Percentiles rank a stretch among this genome's conserved stretches.
Evolutionary conservation across 2,888 invertebrate species (phyloP).

Genomic region (Uloborus plumipes): DNA sequence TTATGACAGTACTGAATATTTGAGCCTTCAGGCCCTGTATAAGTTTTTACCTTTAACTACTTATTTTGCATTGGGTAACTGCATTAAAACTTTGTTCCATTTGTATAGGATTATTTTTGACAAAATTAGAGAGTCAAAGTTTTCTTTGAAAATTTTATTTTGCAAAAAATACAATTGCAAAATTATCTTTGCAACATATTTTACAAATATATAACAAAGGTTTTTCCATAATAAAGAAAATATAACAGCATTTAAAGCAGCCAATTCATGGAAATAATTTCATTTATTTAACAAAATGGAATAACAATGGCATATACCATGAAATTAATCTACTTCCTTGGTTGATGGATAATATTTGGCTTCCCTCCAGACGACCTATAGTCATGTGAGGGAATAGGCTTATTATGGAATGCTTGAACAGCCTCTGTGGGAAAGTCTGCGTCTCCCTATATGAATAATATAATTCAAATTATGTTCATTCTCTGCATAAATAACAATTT

Average conservation of each 20-base stretch:
- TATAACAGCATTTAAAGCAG: conserved; percentile 8
- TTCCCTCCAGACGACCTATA: conserved; percentile 74
- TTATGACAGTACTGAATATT: no score
- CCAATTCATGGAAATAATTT: conserved; percentile 24
- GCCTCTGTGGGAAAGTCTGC: conserved; percentile 91
- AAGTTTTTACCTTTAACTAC: no score
- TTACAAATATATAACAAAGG: conserved; percentile 54
- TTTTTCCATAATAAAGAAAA: conserved; percentile 44
- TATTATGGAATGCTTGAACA: conserved; percentile 84
- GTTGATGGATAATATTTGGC: conserved; percentile 85
- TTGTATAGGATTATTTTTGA: no score
- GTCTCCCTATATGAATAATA: conserved; percentile 75
- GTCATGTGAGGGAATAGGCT: conserved; percentile 81
- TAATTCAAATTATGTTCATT: neutral
- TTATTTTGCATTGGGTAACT: no score
- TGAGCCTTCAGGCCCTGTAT: no score
- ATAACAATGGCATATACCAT: conserved; percentile 16
- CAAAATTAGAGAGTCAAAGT: no score
- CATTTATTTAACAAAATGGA: neutral
- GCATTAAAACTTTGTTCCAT: no score
- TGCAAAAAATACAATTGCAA: neutral
- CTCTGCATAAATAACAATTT: neutral
- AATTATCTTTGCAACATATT: conserved; percentile 8
- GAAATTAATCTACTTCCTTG: conserved; percentile 79
- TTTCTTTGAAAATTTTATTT: neutral